A percentile compares a stretch with the other conserved stretches of the same genome.
phyloP scores from a whole-genome alignment of 2,797 vertebrate genomes.

The Peromyscus melanophrys region DNA sequence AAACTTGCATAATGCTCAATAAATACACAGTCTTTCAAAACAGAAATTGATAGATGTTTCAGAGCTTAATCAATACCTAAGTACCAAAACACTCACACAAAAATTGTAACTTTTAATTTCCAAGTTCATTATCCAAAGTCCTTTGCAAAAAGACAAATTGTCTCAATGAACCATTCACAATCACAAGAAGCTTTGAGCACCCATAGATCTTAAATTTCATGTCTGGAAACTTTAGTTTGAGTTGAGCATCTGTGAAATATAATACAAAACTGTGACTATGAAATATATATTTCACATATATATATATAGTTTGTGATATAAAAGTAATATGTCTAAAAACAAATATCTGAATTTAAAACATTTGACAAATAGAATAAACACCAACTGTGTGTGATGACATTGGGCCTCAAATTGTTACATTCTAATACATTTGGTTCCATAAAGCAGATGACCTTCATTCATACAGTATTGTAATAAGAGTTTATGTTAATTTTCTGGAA shows the following conservation, averaged over 20 bases:
- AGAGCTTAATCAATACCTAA: background rate
- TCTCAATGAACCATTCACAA: background rate
- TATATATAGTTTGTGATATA: background rate
- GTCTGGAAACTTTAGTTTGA: background rate
- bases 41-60: background rate
- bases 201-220: background rate
- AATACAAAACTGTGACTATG: background rate
- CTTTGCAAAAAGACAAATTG: slow-evolving; percentile 14
- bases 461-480: background rate
- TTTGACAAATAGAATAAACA: background rate
- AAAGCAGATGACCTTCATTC: background rate
- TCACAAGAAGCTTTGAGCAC: background rate
- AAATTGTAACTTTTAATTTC: background rate
- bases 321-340: background rate
- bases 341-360: background rate
- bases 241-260: background rate
- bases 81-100: background rate
- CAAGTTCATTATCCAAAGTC: background rate
- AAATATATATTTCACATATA: background rate
- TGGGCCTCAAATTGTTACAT: background rate
- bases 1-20: background rate
- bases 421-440: background rate
- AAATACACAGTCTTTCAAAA: background rate
- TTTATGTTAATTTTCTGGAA: background rate
- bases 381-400: background rate